These are phyloP conservation scores for Phrynosoma platyrhinos DNA, from an alignment of 2,113 vertebrate species.

Conservation along the genomic window DNA sequence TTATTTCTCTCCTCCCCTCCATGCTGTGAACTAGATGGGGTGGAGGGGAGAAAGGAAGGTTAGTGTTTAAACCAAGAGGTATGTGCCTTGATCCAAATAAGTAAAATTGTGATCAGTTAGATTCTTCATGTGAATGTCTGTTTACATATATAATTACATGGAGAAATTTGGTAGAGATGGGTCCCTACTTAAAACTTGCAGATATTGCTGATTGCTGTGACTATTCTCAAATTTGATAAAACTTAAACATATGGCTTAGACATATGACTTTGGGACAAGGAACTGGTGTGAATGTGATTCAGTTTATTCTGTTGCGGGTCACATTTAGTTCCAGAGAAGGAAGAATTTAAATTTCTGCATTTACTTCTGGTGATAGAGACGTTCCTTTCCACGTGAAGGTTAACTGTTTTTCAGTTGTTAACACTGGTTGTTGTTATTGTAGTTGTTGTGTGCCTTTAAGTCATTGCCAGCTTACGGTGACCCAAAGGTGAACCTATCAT, in stretches of 20 bases:
- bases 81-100: neutral
- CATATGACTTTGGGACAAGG: conserved; percentile 55
- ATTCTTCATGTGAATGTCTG: neutral
- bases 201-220: neutral
- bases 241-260: too few relatives aligned
- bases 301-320: conserved; percentile 54
- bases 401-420: conserved; percentile 18
- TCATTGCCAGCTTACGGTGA: too few relatives aligned
- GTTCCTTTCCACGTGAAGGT: conserved; percentile 34
- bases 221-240: conserved; percentile 26
- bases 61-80: neutral
- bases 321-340: conserved; percentile 18
- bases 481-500: too few relatives aligned
- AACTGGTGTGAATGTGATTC: too few relatives aligned
- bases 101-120: neutral
- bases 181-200: neutral
- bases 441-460: too few relatives aligned
- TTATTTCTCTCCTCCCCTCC: neutral
- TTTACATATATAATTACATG: neutral
- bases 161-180: neutral
- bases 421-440: too few relatives aligned
- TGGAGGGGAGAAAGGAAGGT: neutral
- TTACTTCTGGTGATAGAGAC: conserved; percentile 46
- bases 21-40: neutral
- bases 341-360: conserved; percentile 43